These are phyloP conservation scores for Hippocampus comes DNA, from an alignment of 2,113 vertebrate species.

Conservation along the genomic window DNA sequence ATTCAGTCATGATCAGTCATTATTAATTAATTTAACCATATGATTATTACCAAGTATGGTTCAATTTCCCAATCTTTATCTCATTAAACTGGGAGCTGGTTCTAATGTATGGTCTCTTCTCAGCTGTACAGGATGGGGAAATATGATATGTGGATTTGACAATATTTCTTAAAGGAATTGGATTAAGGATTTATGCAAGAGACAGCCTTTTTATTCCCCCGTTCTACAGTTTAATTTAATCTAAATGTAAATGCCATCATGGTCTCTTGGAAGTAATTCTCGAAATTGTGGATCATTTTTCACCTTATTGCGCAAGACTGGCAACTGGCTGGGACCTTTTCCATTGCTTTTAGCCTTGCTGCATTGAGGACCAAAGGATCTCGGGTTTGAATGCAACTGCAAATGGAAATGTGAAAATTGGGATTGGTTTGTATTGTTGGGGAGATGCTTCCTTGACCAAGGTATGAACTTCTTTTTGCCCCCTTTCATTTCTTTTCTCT, in stretches of 20 bases:
- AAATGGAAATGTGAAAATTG: neutral
- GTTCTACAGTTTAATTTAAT: conserved; percentile 4
- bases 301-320: neutral
- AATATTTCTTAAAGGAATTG: conserved; percentile 1
- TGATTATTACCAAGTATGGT: neutral
- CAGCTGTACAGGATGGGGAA: neutral
- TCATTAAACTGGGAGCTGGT: neutral
- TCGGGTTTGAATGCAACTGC: neutral
- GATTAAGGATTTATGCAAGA: conserved; percentile 4
- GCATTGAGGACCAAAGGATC: neutral
- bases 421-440: neutral
- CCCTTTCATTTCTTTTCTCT: too few relatives aligned
- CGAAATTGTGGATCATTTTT: neutral
- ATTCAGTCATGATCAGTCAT: neutral
- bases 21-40: neutral
- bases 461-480: neutral
- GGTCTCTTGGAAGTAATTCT: neutral
- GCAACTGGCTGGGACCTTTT: neutral
- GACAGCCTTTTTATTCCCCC: neutral
- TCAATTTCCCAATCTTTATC: neutral
- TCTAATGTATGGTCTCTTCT: neutral
- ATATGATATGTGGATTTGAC: conserved; percentile 1
- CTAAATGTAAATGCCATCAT: conserved; percentile 7
- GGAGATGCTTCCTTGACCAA: neutral
- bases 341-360: neutral